Conservation (phyloP, 1,140 invertebrate genomes). For the Charaxes varanes region DNA sequence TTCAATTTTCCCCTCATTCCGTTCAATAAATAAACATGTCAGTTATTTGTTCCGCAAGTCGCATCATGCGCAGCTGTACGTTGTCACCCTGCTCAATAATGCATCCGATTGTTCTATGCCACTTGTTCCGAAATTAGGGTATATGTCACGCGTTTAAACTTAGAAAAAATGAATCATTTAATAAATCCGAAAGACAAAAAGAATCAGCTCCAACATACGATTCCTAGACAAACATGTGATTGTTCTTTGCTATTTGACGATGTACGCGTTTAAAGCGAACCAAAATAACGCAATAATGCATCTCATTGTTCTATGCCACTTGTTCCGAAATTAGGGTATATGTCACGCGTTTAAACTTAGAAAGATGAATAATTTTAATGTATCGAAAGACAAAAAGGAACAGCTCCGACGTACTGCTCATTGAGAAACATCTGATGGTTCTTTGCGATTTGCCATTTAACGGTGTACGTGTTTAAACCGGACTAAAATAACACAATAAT, state of each 20-base stretch:
- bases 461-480: too few relatives aligned
- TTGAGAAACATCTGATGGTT: too few relatives aligned
- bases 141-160: constrained; percentile 7
- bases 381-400: too few relatives aligned
- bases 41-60: constrained; percentile 56
- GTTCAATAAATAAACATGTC: constrained; percentile 27
- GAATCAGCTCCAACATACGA: too few relatives aligned
- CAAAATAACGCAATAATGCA: constrained; percentile 67
- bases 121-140: constrained; percentile 13
- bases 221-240: too few relatives aligned
- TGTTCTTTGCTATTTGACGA: too few relatives aligned
- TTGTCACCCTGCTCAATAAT: constrained; percentile 52
- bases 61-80: constrained; percentile 51
- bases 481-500: too few relatives aligned
- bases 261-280: too few relatives aligned
- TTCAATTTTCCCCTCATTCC: too few relatives aligned
- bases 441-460: too few relatives aligned
- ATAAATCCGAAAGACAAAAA: too few relatives aligned
- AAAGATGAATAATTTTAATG: constrained; percentile 1
- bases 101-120: constrained; percentile 35
- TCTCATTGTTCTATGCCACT: constrained; percentile 26
- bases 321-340: constrained; percentile 16
- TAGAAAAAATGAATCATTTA: constrained; percentile 1
- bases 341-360: constrained; percentile 1
- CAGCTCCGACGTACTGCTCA: too few relatives aligned